Base-by-base conservation (phyloP, 2,797 vertebrate genomes). In the Paratrypauchen microcephalus region DNA sequence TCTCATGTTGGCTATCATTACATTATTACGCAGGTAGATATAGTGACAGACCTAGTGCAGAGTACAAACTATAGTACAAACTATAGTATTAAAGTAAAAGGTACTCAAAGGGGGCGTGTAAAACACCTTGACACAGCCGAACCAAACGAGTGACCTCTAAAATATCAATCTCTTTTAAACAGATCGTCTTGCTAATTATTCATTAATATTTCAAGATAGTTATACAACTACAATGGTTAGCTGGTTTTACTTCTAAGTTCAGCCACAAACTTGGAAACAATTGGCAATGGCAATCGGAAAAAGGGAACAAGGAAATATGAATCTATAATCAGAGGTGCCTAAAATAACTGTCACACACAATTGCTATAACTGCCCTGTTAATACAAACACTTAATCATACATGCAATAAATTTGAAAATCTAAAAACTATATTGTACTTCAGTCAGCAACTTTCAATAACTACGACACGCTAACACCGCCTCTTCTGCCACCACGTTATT, bases 91-190 rank as follows among this genome's bases (percentile, higher is more conserved):
- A 15, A 58, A 18, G 16, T 19, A 18, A 58, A 30, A 18, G 26
- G 13, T 18, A 58, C 24, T 16, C 4, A 36, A 62, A 15, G 47
- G 68, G 5, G 28, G 54, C 57, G 67, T 65, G 68, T 28, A 52
- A 58, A 58, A 54, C 70, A 82, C 83, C 81, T 85, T 81, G 80
- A 68, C 62, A 48, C 12, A 73, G 59, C 66, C 12, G 28, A 70
- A 71, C 70, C 68, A 32, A 72, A 66, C 59, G 61, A 75, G 77
- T 83, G 90, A 82, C 91, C 92, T 92, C 87, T 84, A 91, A 88
- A 76, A 57, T 2, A 56, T 36, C 18, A 4, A 64, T 11, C 16
- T 19, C 63, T 56, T 58, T 23, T 18, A 66, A 62, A 18, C 23
- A 12, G 23, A 41, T 59, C 60, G 74, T 52, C 71, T 76, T 39